Evolutionary conservation across 1,140 invertebrate genomes (phyloP).

Genomic region (Drosophila suzukii): DNA sequence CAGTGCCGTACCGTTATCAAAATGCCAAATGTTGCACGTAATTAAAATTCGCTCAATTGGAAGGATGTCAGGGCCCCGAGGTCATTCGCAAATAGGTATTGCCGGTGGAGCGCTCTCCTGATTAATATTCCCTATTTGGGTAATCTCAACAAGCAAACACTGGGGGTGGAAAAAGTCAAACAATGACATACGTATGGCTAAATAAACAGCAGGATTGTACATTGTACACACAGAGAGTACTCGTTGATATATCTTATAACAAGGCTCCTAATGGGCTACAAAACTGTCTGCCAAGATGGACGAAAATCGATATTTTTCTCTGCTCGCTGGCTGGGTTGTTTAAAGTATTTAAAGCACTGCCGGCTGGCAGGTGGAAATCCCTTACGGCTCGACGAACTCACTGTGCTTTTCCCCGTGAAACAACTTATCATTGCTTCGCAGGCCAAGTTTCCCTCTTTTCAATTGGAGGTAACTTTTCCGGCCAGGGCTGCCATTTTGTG

Average conservation of each 20-base stretch:
- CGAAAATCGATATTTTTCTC: constrained; percentile 53
- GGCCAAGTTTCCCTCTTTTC: constrained; percentile 48
- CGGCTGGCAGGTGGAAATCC: constrained; percentile 11
- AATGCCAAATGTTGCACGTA: constrained; percentile 78
- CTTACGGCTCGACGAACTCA: constrained; percentile 6
- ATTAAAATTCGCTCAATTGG: constrained; percentile 77
- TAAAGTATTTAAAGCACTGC: constrained; percentile 40
- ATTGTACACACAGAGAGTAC: constrained; percentile 6
- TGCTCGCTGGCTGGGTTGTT: constrained; percentile 14
- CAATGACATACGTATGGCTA: constrained; percentile 36
- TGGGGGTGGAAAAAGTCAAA: constrained; percentile 38
- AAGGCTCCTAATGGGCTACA: constrained; percentile 55
- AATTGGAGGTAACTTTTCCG: constrained; percentile 36
- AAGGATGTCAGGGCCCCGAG: constrained; percentile 50
- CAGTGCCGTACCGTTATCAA: constrained; percentile 43
- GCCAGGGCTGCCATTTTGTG: constrained; percentile 31
- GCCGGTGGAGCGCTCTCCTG: constrained; percentile 22
- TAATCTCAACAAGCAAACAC: constrained; percentile 34
- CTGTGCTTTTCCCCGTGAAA: constrained; percentile 15
- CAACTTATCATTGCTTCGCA: constrained; percentile 46
- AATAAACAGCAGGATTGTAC: constrained; percentile 20
- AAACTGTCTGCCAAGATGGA: constrained; percentile 50
- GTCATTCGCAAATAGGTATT: constrained; percentile 40
- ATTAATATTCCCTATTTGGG: constrained; percentile 57
- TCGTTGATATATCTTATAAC: constrained; percentile 21